These are phyloP conservation scores for Sipunculus nudus DNA, from an alignment of 2,888 invertebrate genomes.

Conservation along the genomic window DNA sequence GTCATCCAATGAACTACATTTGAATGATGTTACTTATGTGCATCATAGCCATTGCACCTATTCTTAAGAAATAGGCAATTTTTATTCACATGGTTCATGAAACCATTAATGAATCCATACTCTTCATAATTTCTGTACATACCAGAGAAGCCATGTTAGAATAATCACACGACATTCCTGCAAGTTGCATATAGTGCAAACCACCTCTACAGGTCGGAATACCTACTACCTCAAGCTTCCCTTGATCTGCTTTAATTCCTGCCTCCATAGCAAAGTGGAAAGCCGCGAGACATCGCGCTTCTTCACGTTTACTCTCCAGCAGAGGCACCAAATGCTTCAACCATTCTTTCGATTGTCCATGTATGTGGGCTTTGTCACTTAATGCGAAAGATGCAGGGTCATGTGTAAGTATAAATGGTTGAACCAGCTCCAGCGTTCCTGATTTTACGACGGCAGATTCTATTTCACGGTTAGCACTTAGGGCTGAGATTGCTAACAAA, in stretches of 20 bases:
- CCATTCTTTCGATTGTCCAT: constrained; percentile 97
- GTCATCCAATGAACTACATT: no score
- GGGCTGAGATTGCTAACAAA: constrained; percentile 94
- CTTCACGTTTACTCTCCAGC: constrained; percentile 91
- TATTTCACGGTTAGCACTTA: constrained; percentile 97
- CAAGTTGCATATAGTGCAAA: no score
- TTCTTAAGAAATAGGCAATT: no score
- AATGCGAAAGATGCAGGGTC: constrained; percentile 92
- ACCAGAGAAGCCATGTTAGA: no score
- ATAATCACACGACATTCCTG: no score
- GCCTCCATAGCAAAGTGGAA: constrained; percentile 99
- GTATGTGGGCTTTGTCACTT: constrained; percentile 81
- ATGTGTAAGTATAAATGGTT: constrained; percentile 94
- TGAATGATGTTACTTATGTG: no score
- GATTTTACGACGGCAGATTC: constrained; percentile 95
- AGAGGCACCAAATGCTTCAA: constrained; percentile 91
- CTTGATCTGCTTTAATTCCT: constrained; percentile 84
- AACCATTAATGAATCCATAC: no score
- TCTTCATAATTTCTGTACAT: no score
- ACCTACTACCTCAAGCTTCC: constrained; percentile 59
- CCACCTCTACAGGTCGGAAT: constrained; percentile 6
- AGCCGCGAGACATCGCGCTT: constrained; percentile 94
- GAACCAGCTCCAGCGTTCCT: constrained; percentile 95
- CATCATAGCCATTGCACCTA: no score
- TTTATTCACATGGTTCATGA: no score